phyloP scores from a whole-genome alignment of 2,888 invertebrate genomes.

The Chrysolina americana region DNA sequence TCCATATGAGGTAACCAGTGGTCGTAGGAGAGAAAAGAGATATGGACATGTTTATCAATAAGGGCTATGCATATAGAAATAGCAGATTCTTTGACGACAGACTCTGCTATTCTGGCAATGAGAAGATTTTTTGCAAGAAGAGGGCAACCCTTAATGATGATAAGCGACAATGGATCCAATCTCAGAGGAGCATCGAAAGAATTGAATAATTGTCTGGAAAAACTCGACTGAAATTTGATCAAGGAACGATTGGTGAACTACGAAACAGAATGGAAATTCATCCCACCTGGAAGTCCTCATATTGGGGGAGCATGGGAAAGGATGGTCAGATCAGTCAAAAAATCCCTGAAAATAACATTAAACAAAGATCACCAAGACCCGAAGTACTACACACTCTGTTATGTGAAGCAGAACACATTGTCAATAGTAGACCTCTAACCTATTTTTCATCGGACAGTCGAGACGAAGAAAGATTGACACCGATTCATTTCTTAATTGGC shows the following conservation, averaged over 20 bases:
- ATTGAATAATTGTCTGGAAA: conserved; percentile 7
- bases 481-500: conserved; percentile 18
- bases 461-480: conserved; percentile 10
- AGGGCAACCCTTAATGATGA: neutral
- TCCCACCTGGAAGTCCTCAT: no score
- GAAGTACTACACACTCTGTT: conserved; percentile 9
- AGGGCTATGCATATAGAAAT: neutral
- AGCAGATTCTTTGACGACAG: neutral
- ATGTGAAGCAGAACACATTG: conserved; percentile 13
- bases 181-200: conserved; percentile 15
- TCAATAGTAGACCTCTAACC: conserved; percentile 21
- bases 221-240: conserved; percentile 5
- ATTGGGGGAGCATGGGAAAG: no score
- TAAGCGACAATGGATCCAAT: conserved; percentile 1
- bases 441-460: conserved; percentile 5
- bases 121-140: conserved; percentile 17
- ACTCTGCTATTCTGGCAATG: conserved; percentile 3
- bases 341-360: neutral
- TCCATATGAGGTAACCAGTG: neutral
- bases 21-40: conserved; percentile 1
- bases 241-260: neutral
- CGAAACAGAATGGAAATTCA: no score
- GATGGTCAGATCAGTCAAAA: conserved; percentile 17
- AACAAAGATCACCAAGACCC: conserved; percentile 10
- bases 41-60: conserved; percentile 1